Base-by-base conservation (phyloP, 2,797 vertebrate genomes). In the Schizothorax lantsangensis region DNA sequence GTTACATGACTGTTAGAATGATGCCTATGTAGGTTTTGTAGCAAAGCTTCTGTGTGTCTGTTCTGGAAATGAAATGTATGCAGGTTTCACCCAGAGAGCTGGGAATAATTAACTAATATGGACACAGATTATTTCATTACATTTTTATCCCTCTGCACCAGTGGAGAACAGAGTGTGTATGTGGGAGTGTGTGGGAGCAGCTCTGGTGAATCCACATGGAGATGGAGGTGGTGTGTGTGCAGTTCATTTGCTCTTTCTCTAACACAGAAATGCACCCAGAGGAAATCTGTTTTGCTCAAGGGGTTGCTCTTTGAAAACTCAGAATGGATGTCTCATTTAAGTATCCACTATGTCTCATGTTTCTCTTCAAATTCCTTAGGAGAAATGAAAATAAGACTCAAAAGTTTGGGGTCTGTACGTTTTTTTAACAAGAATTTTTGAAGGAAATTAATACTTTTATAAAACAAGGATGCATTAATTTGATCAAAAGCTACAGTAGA, bases 101-200 rank as follows among this genome's bases (percentile, higher is more conserved):
- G 66, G 84, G 52, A 72, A 79, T 85, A 85, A 85, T 80, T 79
- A 73, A 80, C 84, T 81, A 86, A 81, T 81, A 86, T 73, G 43
- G 68, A 81, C 84, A 86, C 43, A 73, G 43, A 81, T 86, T 86
- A 73, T 81, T 62, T 81, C 43, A 86, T 86, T 86, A 81, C 43
- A 86, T 81, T 86, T 81, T 52, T 81, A 86, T 73, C 77, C 69
- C 57, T 36, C 54, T 38, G 69, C 78, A 86, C 38, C 78, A 81
- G 54, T n/a, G 66, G 84, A 49, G 84, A 81, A 71, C 52, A 72
- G 30, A 59, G 64, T 78, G 47, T 80, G 66, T 45, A 26, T 85
- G 77, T 72, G 66, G 64, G 77, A 72, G 84, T 72, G 49, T 71
- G 84, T 85, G 84, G 84, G 52, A 83, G 81, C 81, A 83, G 33